Evolutionary conservation across 2,113 vertebrate genomes (phyloP), one percentile per base, ranked within the genome.

Genomic region (Gobiocypris rarus): DNA sequence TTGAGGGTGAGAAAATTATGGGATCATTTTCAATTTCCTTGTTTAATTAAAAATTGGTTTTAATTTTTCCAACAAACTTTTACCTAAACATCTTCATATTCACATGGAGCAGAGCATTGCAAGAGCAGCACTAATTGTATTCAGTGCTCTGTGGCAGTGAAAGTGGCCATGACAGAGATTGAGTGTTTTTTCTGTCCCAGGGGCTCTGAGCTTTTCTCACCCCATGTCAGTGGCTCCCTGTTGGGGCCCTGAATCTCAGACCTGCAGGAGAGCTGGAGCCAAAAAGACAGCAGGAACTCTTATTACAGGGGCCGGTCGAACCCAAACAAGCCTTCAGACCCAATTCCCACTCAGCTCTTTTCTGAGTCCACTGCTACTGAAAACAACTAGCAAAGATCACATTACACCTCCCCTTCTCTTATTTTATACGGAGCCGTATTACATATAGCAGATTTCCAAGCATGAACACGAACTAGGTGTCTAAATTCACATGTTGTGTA

Each of bases 261-360:
- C 84, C 81, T 81, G 75, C 84, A 24, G 75, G 79, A 67, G 69
- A 85, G 83, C 70, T 83, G 86, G 86, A 85, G 81, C 75, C 86
- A 85, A 84, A 26, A 63, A 78, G 67, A 59, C 84, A 87, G 67
- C 74, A 45, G 86, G 83, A 76, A 80, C 43, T 87, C 75, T 70
- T 48, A 75, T 74, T 83, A 83, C 58, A 71, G n/a, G 41, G 75
- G 63, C 50, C 67, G 28, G 56, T 52, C 45, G 24, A 83, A 85
- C 58, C 74, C 75, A 85, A 83, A 82, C 81, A 80, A 56, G 63
- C 69, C 41, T 58, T 24, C 34, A 13, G 17, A 28, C 34, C 56
- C 22, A 45, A 84, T 65, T 84, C 63, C 65, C 74, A 84, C 45
- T 50, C 50, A 70, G 43, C 61, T 69, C 65, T 41, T 69, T 69